These are phyloP conservation scores for Drosophila colorata DNA, from an alignment of 2,888 invertebrate genomes.

Conservation along the genomic window DNA sequence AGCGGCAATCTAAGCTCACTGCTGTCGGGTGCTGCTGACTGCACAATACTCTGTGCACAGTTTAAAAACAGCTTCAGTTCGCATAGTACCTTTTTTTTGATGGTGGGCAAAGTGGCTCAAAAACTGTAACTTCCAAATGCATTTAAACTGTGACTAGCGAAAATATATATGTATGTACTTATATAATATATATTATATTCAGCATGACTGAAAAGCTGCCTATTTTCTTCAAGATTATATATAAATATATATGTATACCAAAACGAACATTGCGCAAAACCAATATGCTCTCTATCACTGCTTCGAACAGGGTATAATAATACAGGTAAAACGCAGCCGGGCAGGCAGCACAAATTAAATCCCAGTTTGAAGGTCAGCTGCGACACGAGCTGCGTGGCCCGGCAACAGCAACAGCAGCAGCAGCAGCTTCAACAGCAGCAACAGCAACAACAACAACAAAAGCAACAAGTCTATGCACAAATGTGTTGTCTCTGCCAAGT, in stretches of 20 bases:
- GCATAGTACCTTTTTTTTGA: too few relatives aligned
- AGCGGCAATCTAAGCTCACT: constrained; percentile 3
- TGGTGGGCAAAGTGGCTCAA: too few relatives aligned
- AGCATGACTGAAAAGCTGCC: too few relatives aligned
- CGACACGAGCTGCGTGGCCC: constrained; percentile 79
- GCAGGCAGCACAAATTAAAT: constrained; percentile 75
- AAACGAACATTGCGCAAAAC: too few relatives aligned
- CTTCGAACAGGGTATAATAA: constrained; percentile 10
- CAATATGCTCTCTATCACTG: neutral
- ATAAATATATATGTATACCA: too few relatives aligned
- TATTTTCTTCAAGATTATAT: too few relatives aligned
- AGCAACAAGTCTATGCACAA: constrained; percentile 52
- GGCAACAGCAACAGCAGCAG: constrained; percentile 56
- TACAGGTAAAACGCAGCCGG: constrained; percentile 56
- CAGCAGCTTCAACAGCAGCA: constrained; percentile 27
- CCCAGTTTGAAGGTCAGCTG: constrained; percentile 79
- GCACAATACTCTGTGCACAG: neutral
- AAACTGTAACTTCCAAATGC: too few relatives aligned
- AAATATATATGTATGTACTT: too few relatives aligned
- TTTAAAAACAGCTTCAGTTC: too few relatives aligned
- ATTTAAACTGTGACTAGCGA: too few relatives aligned
- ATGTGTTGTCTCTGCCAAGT: constrained; percentile 48
- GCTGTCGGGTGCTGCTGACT: neutral
- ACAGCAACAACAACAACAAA: constrained; percentile 9
- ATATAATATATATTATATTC: too few relatives aligned